Percentiles rank a stretch among this genome's conserved stretches.
Evolutionary conservation across 2,888 invertebrate genomes (phyloP).

Genomic region (Glaucopsyche alexis): DNA sequence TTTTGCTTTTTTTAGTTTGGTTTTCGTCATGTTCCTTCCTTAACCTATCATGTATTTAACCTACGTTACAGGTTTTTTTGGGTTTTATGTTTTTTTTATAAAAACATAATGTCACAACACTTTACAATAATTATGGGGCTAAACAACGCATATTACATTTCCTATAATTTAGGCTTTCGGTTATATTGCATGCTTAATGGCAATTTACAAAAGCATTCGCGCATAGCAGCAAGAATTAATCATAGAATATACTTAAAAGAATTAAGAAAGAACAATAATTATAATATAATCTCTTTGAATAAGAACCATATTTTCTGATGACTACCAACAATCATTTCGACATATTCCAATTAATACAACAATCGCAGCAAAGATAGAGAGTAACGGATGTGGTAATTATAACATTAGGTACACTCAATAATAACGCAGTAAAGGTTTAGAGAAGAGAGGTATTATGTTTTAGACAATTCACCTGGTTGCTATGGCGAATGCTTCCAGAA

Average conservation of each 20-base stretch:
- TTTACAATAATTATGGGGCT: conserved; percentile 21
- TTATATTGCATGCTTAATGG: conserved; percentile 13
- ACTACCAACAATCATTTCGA: not conserved
- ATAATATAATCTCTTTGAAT: not conserved
- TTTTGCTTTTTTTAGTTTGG: not conserved
- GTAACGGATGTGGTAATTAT: not conserved
- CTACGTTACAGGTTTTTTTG: conserved; percentile 15
- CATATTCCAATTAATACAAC: not conserved
- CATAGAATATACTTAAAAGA: not conserved
- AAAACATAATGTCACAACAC: conserved; percentile 9
- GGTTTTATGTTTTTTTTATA: conserved; percentile 6
- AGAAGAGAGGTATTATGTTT: not conserved
- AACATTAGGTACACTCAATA: not conserved
- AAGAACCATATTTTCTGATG: not conserved
- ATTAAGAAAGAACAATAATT: not conserved
- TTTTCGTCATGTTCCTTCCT: conserved; percentile 8
- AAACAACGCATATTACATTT: conserved; percentile 3
- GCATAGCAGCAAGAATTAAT: not conserved
- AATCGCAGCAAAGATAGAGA: not conserved
- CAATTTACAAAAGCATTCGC: conserved; percentile 22
- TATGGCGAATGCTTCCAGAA: conserved; percentile 10
- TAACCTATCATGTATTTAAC: conserved; percentile 23
- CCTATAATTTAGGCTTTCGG: conserved; percentile 24
- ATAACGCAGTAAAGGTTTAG: not conserved
- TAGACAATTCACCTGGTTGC: not conserved